Evolutionary conservation across 2,113 vertebrate genomes (phyloP).

Genomic region (Reinhardtius hippoglossoides): DNA sequence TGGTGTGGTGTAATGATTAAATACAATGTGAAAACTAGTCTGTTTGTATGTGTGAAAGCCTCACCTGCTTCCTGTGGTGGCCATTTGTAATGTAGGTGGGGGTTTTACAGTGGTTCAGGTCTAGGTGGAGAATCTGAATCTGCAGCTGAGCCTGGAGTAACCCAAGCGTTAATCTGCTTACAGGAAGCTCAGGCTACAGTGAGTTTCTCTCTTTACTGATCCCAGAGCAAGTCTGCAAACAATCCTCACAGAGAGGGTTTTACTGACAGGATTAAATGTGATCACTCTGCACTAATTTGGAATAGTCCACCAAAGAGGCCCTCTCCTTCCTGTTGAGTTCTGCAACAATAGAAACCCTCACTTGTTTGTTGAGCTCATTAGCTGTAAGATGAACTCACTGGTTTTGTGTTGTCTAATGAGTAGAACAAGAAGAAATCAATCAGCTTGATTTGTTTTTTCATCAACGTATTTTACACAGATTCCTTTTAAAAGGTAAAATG

Average conservation of each 20-base stretch:
- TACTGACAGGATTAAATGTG: slow-evolving; percentile 50
- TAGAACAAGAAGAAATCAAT: too few relatives aligned
- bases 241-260: slow-evolving; percentile 18
- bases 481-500: not conserved
- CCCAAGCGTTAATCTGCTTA: slow-evolving; percentile 56
- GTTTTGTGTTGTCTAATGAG: too few relatives aligned
- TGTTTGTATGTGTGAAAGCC: not conserved
- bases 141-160: slow-evolving; percentile 1
- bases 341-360: slow-evolving; percentile 6
- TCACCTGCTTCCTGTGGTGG: not conserved
- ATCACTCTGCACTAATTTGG: slow-evolving; percentile 39
- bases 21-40: too few relatives aligned
- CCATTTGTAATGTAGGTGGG: not conserved
- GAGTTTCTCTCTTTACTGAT: slow-evolving; percentile 9
- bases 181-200: slow-evolving; percentile 16
- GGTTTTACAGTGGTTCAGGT: not conserved
- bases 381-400: too few relatives aligned
- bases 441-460: too few relatives aligned
- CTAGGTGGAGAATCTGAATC: slow-evolving; percentile 1
- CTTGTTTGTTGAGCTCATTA: too few relatives aligned
- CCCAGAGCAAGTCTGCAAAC: slow-evolving; percentile 40
- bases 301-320: slow-evolving; percentile 13
- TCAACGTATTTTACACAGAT: not conserved
- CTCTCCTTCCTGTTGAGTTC: not conserved
- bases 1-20: not conserved